Conservation (phyloP, 2,113 vertebrate species). For the Perccottus glenii region DNA sequence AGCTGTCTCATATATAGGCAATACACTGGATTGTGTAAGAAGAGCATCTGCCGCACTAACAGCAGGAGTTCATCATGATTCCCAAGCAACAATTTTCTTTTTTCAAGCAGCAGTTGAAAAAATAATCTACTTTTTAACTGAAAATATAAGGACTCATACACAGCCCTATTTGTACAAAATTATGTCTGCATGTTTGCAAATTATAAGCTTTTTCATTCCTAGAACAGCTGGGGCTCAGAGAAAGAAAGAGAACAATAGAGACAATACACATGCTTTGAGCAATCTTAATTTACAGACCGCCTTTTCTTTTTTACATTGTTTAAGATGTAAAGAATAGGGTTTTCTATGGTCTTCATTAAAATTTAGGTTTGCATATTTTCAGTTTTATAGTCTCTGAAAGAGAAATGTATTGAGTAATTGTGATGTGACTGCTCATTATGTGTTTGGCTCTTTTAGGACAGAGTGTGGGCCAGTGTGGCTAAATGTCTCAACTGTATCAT, state of each 20-base stretch:
- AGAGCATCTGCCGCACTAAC: conserved; percentile 45
- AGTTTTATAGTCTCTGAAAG: background rate
- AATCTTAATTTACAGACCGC: conserved; percentile 32
- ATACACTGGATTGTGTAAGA: conserved; percentile 17
- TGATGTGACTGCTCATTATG: conserved; percentile 40
- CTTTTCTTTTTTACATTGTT: conserved; percentile 23
- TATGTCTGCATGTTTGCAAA: background rate
- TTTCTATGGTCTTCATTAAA: background rate
- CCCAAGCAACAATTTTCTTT: conserved; percentile 28
- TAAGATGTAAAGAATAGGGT: background rate
- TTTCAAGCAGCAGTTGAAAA: background rate
- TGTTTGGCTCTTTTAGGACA: conserved; percentile 86
- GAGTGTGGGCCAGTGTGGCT: conserved; percentile 93
- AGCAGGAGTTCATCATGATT: conserved; percentile 57
- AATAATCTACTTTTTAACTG: conserved; percentile 14
- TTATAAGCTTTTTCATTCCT: background rate
- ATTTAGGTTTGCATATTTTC: background rate
- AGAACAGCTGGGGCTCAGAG: conserved; percentile 20
- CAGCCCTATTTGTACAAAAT: conserved; percentile 2
- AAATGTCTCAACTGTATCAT: conserved; percentile 95
- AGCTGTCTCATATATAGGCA: background rate
- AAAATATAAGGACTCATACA: background rate
- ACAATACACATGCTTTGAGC: conserved; percentile 28
- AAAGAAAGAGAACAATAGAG: conserved; percentile 28
- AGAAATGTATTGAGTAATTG: background rate